Evolutionary conservation across 2,888 invertebrate genomes (phyloP).

Genomic region (Himalopsyche kuldschensis): DNA sequence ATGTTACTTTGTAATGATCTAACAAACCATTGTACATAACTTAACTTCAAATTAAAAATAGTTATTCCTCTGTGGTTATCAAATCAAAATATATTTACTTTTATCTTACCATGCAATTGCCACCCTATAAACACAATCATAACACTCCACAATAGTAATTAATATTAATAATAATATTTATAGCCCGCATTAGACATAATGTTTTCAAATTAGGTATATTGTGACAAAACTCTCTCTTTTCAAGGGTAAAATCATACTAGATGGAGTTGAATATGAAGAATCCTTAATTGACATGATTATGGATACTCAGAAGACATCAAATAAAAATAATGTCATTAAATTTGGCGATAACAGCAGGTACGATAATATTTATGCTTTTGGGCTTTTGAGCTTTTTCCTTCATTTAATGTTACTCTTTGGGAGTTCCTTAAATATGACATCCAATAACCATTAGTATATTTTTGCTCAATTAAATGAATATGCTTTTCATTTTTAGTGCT

Average conservation of each 20-base stretch:
- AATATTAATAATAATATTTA: too few relatives aligned
- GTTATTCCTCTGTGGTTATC: too few relatives aligned
- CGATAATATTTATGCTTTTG: not conserved
- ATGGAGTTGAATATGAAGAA: constrained; percentile 75
- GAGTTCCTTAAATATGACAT: too few relatives aligned
- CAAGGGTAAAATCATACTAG: constrained; percentile 79
- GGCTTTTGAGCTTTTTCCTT: not conserved
- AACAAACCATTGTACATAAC: too few relatives aligned
- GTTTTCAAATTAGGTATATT: not conserved
- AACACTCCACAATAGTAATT: too few relatives aligned
- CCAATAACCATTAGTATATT: not conserved
- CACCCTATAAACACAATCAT: too few relatives aligned
- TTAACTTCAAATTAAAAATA: too few relatives aligned
- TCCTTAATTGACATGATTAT: constrained; percentile 93
- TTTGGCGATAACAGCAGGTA: constrained; percentile 96
- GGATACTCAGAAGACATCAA: constrained; percentile 81
- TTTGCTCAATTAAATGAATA: not conserved
- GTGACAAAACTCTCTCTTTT: constrained; percentile 29
- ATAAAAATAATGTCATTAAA: constrained; percentile 93
- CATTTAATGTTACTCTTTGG: too few relatives aligned
- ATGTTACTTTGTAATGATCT: too few relatives aligned
- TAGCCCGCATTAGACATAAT: too few relatives aligned
- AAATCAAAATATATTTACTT: too few relatives aligned
- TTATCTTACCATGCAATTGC: too few relatives aligned
- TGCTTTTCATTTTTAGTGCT: constrained; percentile 62